These are phyloP conservation scores for Cacoxenus indagator DNA, from an alignment of 2,888 invertebrate genomes.

Conservation along the genomic window DNA sequence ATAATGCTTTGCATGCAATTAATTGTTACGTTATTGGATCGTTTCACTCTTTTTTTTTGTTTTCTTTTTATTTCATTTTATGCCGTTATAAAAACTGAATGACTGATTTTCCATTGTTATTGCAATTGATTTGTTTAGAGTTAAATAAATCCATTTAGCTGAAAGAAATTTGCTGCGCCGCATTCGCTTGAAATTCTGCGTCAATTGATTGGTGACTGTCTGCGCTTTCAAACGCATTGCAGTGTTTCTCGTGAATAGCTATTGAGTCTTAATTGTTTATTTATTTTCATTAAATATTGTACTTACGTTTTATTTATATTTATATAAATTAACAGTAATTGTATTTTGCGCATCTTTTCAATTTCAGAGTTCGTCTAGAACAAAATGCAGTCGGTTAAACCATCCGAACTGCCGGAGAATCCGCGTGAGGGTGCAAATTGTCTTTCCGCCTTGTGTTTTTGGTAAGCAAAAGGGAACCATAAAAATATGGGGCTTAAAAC, in stretches of 20 bases:
- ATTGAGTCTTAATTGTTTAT: conserved; percentile 1
- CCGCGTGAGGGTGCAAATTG: conserved; percentile 74
- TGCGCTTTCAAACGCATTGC: too few species aligned
- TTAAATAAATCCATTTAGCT: background rate
- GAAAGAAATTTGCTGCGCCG: background rate
- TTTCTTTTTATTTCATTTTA: background rate
- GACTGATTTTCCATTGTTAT: conserved; percentile 5
- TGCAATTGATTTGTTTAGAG: background rate
- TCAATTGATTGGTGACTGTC: background rate
- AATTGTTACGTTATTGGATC: too few species aligned
- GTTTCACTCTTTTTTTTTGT: too few species aligned
- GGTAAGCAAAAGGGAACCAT: conserved; percentile 57
- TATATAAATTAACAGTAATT: background rate
- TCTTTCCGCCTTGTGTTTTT: conserved; percentile 77
- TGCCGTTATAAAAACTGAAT: background rate
- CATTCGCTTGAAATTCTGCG: background rate
- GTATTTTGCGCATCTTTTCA: background rate
- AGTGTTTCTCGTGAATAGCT: too few species aligned
- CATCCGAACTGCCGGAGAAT: conserved; percentile 72
- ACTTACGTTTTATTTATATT: background rate
- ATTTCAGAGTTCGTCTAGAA: background rate
- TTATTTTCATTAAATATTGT: background rate
- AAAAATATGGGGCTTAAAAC: background rate
- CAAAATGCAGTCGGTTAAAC: conserved; percentile 69
- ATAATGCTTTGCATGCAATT: too few species aligned